Percentiles rank a stretch among this genome's conserved stretches.
phyloP scores from a whole-genome alignment of 2,113 vertebrate genomes.

The Budorcas taxicolor region DNA sequence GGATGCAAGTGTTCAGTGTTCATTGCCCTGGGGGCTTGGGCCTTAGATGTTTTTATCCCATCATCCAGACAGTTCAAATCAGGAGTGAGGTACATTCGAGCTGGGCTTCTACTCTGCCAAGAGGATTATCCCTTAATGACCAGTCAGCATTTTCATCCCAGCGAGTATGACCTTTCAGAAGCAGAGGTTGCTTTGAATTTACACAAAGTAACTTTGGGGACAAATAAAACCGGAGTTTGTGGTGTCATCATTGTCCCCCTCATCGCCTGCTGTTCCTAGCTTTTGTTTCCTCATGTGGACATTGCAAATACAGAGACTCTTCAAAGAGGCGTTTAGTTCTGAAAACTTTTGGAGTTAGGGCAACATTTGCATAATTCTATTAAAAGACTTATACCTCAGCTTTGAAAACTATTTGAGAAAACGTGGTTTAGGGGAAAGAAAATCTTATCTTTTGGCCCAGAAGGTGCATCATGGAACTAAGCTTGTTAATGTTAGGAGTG shows the following conservation, averaged over 20 bases:
- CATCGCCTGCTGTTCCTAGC: not conserved
- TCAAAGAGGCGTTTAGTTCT: not conserved
- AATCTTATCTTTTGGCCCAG: constrained; percentile 63
- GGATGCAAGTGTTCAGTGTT: not conserved
- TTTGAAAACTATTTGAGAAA: constrained; percentile 53
- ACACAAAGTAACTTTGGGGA: not conserved
- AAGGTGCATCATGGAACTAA: constrained; percentile 42
- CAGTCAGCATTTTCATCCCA: constrained; percentile 41
- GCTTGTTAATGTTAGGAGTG: constrained; percentile 32
- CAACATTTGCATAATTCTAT: constrained; percentile 61
- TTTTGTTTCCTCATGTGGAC: not conserved
- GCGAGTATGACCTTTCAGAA: not conserved
- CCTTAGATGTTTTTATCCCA: not conserved
- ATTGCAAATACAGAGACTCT: not conserved
- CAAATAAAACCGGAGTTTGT: not conserved
- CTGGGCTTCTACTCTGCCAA: not conserved
- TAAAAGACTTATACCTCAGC: constrained; percentile 43
- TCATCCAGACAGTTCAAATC: constrained; percentile 29
- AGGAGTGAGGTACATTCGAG: not conserved
- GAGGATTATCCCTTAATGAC: constrained; percentile 15
- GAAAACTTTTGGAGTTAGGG: constrained; percentile 12
- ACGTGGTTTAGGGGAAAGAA: not conserved
- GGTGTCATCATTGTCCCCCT: accelerated
- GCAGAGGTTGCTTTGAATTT: not conserved
- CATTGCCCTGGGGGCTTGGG: not conserved